Evolutionary conservation across 2,888 invertebrate species (phyloP).

Genomic region (Drosophila atripex): DNA sequence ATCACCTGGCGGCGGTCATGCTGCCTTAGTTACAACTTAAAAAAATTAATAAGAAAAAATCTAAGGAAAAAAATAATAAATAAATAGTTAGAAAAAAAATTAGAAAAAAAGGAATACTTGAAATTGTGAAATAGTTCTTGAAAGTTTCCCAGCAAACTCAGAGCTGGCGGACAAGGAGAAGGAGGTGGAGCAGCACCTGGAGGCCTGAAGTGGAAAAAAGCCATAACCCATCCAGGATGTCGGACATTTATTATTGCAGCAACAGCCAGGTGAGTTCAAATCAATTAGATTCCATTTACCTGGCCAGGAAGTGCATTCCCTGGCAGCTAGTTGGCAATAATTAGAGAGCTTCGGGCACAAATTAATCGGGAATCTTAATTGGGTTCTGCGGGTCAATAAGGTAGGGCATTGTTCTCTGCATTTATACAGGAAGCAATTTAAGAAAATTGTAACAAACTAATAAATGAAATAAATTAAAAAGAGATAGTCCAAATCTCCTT

Average conservation of each 20-base stretch:
- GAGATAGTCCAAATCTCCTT: too few relatives aligned
- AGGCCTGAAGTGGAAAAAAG: conserved; percentile 9
- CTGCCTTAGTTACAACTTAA: background rate
- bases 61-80: conserved; percentile 24
- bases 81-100: background rate
- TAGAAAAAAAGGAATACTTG: background rate
- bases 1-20: conserved; percentile 5
- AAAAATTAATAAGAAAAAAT: background rate
- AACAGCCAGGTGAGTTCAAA: conserved; percentile 66
- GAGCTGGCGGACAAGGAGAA: conserved; percentile 1
- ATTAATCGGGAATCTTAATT: conserved; percentile 1
- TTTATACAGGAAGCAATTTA: too few relatives aligned
- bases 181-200: conserved; percentile 13
- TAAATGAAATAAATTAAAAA: too few relatives aligned
- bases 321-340: conserved; percentile 2
- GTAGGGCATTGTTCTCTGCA: too few relatives aligned
- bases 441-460: too few relatives aligned
- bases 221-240: conserved; percentile 62
- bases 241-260: conserved; percentile 76
- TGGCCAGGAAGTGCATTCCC: conserved; percentile 18
- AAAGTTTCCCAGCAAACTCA: background rate
- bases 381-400: background rate
- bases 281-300: conserved; percentile 13
- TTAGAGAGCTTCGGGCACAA: conserved; percentile 3
- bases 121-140: background rate